These are phyloP conservation scores for Lottia gigantea DNA, from an alignment of 2,888 invertebrate genomes.

Conservation along the genomic window DNA sequence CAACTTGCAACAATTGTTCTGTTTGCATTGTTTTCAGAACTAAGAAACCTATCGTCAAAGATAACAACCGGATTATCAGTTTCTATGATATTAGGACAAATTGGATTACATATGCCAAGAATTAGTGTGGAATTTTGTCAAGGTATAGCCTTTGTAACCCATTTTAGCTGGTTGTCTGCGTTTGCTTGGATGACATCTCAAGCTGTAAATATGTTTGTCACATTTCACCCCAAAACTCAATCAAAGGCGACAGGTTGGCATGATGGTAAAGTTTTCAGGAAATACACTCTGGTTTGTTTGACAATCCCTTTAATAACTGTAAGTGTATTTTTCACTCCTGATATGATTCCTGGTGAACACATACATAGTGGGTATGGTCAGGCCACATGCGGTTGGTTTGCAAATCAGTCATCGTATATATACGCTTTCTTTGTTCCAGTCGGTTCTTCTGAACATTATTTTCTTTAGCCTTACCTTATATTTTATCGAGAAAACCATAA, in stretches of 20 bases:
- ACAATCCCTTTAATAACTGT: background rate
- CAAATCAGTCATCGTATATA: background rate
- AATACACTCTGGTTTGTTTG: background rate
- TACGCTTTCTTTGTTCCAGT: background rate
- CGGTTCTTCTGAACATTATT: background rate
- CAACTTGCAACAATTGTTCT: background rate
- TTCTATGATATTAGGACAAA: background rate
- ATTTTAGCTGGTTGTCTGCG: background rate
- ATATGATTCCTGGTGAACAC: constrained; percentile 1
- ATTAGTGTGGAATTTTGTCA: background rate
- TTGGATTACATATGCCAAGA: background rate
- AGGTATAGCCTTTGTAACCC: background rate
- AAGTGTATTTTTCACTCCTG: background rate
- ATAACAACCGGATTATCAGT: background rate
- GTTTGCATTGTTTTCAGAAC: background rate
- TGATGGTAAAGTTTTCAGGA: background rate
- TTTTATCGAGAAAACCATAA: background rate
- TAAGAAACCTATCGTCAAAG: background rate
- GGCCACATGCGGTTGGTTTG: background rate
- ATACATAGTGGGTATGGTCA: background rate
- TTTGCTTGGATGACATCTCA: background rate
- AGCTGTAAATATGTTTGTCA: background rate
- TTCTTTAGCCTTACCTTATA: background rate
- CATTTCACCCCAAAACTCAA: background rate
- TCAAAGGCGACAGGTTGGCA: background rate